Conservation (phyloP, 1,140 invertebrate genomes). For the Temnothorax nylanderi region DNA sequence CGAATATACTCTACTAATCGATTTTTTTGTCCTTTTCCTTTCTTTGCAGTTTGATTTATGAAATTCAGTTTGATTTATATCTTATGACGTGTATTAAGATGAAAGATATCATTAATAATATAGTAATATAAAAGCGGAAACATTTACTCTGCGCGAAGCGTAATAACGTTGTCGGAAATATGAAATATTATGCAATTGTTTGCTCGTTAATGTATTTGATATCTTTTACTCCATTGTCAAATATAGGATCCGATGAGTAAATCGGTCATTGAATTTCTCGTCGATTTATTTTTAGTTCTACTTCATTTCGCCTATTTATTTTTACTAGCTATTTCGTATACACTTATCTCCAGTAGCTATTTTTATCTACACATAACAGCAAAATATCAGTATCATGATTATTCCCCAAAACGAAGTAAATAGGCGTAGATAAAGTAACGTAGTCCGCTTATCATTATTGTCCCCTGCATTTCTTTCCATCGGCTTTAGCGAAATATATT, state of each 20-base stretch:
- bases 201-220: not conserved
- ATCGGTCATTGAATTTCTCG: not conserved
- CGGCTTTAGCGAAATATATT: constrained; percentile 25
- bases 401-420: constrained; percentile 33
- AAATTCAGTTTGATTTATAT: not conserved
- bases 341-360: not conserved
- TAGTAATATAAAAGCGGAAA: constrained; percentile 4
- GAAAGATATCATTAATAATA: not conserved
- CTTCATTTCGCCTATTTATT: not conserved
- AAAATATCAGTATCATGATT: not conserved
- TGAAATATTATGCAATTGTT: not conserved
- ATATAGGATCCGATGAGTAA: not conserved
- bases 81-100: not conserved
- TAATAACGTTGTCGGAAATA: not conserved
- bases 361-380: not conserved
- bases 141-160: not conserved
- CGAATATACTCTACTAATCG: too few species aligned
- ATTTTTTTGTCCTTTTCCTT: not conserved
- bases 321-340: not conserved
- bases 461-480: not conserved
- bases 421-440: constrained; percentile 38
- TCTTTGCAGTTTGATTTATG: not conserved
- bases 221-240: not conserved
- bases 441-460: constrained; percentile 17
- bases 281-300: not conserved